These are phyloP conservation scores for Saguinus imperator DNA, from an alignment of 2,113 vertebrate genomes.

Conservation along the genomic window DNA sequence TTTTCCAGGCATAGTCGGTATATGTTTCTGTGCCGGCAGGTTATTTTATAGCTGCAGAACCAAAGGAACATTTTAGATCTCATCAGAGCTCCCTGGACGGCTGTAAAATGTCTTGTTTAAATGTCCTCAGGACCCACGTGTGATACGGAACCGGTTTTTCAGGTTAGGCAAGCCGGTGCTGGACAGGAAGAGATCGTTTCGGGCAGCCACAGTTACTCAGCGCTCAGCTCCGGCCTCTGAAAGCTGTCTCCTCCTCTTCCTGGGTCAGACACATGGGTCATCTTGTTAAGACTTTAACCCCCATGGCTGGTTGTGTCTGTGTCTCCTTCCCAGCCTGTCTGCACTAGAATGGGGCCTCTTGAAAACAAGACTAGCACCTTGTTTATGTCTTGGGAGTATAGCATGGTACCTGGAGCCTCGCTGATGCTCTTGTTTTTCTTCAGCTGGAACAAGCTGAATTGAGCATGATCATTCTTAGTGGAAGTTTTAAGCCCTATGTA, in stretches of 20 bases:
- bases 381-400: not conserved
- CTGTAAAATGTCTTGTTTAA: not conserved
- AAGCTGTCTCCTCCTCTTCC: not conserved
- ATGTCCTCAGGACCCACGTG: not conserved
- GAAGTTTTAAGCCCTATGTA: not conserved
- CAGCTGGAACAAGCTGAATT: not conserved
- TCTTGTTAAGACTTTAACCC: not conserved
- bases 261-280: not conserved
- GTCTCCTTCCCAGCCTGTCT: not conserved
- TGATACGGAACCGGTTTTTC: not conserved
- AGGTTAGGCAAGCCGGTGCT: not conserved
- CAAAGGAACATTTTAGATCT: conserved; percentile 30
- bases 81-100: not conserved
- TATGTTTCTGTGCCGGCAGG: not conserved
- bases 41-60: not conserved
- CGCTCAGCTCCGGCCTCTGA: not conserved
- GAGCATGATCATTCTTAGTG: not conserved
- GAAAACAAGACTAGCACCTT: not conserved
- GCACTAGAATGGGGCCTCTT: not conserved
- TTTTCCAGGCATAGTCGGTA: not conserved
- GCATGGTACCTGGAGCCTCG: not conserved
- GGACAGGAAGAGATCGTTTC: not conserved
- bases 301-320: not conserved
- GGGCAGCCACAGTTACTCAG: not conserved
- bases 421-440: not conserved